Base-by-base conservation (phyloP, 2,888 invertebrate species). In the Melinopterus prodromus region DNA sequence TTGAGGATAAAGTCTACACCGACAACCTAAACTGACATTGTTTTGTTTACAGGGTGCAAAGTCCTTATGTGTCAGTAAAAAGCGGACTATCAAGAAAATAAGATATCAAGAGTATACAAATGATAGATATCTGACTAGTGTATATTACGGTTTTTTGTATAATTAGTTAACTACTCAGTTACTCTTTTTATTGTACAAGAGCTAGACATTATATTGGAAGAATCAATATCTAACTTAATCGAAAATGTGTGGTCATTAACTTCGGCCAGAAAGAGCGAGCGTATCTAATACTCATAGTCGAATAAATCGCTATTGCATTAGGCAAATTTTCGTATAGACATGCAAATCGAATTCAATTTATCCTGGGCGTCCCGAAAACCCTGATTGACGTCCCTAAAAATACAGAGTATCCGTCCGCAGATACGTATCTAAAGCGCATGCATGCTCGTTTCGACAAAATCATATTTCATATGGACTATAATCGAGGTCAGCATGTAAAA, bases 401-500 rank as follows among this genome's bases (percentile, higher is more conserved):
- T 12, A 53, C 53, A 53, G 53, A 53, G 53, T 53, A 53, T 53
- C 53, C 53, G 53, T 53, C 53, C 53, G 53, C 53, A 53, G 53
- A 53, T 53, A 9, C 9, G 53, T 53, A 53, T 53, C 53, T 53
- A 53, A 53, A 53, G 53, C 53, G 53, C 53, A 36, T 36, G 35
- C 74, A 74, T 71, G 71, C 12, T 35, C 71, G 71, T 37, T 72
- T 38, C 79, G 77, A 81, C 53, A 53, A 53, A 81, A 79, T 79
- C 81, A 79, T 81, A 81, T 81, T 81, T 81, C 81, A 81, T 35
- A 37, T 74, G 35, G 36, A 16, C 77, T 77, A 81, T 85, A 84
- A 87, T 86, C 84, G 86, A 86, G 88, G 88, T 88, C 87, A 88
- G 86, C 87, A 87, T 86, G 87, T 86, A 86, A 88, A 88, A 88